Evolutionary conservation across 2,888 invertebrate genomes (phyloP).

Genomic region (Drosophila atripex): DNA sequence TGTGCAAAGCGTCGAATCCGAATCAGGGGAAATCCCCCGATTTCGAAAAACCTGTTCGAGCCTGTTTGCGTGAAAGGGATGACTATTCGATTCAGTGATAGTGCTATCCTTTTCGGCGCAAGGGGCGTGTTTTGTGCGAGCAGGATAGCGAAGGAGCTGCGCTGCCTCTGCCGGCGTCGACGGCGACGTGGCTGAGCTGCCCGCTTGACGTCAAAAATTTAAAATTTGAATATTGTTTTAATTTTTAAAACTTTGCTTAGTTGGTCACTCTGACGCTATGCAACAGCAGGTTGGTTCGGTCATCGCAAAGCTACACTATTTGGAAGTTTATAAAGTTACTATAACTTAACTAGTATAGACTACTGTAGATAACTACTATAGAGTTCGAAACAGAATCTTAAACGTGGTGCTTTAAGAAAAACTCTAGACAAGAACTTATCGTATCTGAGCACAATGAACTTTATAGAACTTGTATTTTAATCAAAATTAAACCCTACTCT

Average conservation of each 20-base stretch:
- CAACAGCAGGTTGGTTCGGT: slow-evolving; percentile 13
- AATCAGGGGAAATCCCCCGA: slow-evolving; percentile 29
- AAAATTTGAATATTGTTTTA: slow-evolving; percentile 42
- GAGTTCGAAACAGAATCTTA: neutral
- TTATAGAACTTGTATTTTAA: no score
- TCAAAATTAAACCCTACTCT: no score
- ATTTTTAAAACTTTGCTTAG: slow-evolving; percentile 63
- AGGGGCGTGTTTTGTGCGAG: slow-evolving; percentile 64
- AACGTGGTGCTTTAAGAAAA: no score
- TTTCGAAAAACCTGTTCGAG: slow-evolving; percentile 66
- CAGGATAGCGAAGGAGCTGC: slow-evolving; percentile 3
- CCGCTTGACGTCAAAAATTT: slow-evolving; percentile 14
- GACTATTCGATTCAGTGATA: neutral
- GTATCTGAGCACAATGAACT: no score
- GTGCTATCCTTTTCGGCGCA: slow-evolving; percentile 16
- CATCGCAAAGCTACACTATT: neutral
- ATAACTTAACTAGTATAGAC: no score
- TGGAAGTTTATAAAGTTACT: no score
- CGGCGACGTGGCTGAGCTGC: slow-evolving; percentile 43
- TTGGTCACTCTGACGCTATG: slow-evolving; percentile 44
- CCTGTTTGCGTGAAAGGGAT: slow-evolving; percentile 22
- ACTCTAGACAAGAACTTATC: no score
- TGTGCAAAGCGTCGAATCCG: slow-evolving; percentile 22
- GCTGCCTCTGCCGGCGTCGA: slow-evolving; percentile 13
- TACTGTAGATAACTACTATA: no score